Evolutionary conservation across 2,113 vertebrate species (phyloP).

Genomic region (Thomomys bottae): DNA sequence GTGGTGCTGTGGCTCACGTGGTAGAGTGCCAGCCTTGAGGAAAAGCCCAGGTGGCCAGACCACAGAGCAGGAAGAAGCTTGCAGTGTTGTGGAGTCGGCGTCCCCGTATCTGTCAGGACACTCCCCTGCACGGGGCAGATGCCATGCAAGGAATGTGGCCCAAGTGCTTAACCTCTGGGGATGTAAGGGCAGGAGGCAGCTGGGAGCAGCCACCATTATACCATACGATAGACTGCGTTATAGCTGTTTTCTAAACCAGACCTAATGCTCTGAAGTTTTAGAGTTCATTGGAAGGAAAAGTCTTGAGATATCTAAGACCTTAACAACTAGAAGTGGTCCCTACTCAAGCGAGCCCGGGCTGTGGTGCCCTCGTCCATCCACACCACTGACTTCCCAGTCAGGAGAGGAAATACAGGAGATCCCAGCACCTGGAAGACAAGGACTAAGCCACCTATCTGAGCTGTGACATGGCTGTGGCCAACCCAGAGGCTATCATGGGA

Average conservation of each 20-base stretch:
- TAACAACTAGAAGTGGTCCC: not conserved
- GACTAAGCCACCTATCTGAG: not conserved
- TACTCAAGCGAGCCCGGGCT: not conserved
- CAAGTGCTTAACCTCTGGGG: not conserved
- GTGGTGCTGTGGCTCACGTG: no score
- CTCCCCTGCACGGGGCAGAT: not conserved
- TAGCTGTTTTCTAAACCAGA: not conserved
- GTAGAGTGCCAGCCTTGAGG: no score
- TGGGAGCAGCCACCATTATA: not conserved
- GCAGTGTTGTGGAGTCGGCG: not conserved
- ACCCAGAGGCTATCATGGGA: not conserved
- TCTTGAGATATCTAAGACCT: not conserved
- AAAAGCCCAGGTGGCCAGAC: no score
- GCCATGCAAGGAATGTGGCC: not conserved
- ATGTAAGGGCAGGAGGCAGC: not conserved
- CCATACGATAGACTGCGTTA: not conserved
- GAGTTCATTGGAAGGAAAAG: not conserved
- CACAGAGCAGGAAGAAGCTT: not conserved
- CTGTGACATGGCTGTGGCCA: accelerated
- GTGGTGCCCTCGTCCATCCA: not conserved
- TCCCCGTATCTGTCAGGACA: not conserved
- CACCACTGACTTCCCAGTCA: not conserved
- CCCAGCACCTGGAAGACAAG: accelerated
- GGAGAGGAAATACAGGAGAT: not conserved
- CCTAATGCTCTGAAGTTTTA: not conserved